Percentiles rank a stretch among this genome's conserved stretches.
Conservation (phyloP, 2,797 vertebrate genomes). For the Onychomys torridus region DNA sequence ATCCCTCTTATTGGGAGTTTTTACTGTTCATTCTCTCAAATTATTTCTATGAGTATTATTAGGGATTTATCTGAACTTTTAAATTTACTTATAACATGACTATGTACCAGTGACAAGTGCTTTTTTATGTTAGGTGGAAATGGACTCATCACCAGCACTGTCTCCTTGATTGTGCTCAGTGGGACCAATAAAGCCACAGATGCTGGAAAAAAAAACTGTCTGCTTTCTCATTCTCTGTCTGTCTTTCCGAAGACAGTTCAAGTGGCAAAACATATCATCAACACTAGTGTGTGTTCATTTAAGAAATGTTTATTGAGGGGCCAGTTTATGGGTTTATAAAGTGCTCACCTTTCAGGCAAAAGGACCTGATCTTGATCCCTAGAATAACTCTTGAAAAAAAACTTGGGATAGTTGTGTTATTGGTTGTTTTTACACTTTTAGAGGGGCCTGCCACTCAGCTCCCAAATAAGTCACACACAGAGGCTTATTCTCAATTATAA, state of each 20-base stretch:
- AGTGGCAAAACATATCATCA: background rate
- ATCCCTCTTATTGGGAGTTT: background rate
- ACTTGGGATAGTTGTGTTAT: background rate
- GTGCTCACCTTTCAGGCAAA: background rate
- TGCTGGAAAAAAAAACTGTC: background rate
- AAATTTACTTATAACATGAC: background rate
- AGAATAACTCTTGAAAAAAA: background rate
- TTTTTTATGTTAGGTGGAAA: background rate
- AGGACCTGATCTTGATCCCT: background rate
- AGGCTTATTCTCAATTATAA: no score
- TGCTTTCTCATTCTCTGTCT: background rate
- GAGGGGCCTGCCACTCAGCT: no score
- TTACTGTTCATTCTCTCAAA: background rate
- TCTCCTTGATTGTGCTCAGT: background rate
- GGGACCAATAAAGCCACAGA: background rate
- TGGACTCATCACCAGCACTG: background rate
- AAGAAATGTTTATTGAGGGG: background rate
- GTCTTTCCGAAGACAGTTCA: background rate
- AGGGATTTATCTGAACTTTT: background rate
- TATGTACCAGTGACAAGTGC: background rate
- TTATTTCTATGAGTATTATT: constrained; percentile 19
- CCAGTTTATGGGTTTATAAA: background rate
- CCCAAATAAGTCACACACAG: no score
- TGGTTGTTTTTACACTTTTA: no score
- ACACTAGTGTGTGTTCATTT: background rate